phyloP scores from a whole-genome alignment of 2,797 vertebrate genomes.

The Mus minutoides region DNA sequence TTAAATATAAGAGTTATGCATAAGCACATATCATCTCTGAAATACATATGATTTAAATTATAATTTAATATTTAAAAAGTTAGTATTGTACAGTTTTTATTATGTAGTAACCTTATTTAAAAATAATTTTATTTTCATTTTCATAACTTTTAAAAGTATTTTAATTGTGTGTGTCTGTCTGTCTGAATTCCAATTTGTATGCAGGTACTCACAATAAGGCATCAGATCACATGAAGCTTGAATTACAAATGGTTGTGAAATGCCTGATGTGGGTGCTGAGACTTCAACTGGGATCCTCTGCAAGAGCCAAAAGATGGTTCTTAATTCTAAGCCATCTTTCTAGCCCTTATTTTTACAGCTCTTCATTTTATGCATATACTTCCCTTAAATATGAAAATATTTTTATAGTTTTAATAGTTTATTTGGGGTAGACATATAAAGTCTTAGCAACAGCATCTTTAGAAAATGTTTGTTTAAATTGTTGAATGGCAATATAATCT shows the following conservation, averaged over 20 bases:
- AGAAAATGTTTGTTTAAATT: constrained; percentile 40
- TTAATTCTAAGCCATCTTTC: not conserved
- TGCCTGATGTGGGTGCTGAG: too few species aligned
- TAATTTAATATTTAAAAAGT: not conserved
- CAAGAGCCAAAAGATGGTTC: not conserved
- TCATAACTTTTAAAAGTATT: not conserved
- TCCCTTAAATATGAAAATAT: not conserved
- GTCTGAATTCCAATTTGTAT: not conserved
- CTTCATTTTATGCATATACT: not conserved
- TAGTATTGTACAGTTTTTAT: not conserved
- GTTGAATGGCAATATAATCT: not conserved
- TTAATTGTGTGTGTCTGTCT: not conserved
- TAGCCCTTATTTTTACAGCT: not conserved
- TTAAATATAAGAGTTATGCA: not conserved
- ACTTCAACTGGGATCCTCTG: too few species aligned
- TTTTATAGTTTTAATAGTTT: constrained; percentile 1
- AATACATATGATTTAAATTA: not conserved
- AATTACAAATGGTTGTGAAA: not conserved
- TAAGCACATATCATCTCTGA: not conserved
- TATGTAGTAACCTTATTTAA: not conserved
- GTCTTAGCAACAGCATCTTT: not conserved
- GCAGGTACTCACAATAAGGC: too few species aligned
- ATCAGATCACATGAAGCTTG: not conserved
- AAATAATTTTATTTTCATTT: constrained; percentile 45
- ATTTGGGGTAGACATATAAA: not conserved